Percentiles rank a stretch among this genome's conserved stretches.
Evolutionary conservation across 2,888 invertebrate species (phyloP).

Genomic region (Ellobium chinense): DNA sequence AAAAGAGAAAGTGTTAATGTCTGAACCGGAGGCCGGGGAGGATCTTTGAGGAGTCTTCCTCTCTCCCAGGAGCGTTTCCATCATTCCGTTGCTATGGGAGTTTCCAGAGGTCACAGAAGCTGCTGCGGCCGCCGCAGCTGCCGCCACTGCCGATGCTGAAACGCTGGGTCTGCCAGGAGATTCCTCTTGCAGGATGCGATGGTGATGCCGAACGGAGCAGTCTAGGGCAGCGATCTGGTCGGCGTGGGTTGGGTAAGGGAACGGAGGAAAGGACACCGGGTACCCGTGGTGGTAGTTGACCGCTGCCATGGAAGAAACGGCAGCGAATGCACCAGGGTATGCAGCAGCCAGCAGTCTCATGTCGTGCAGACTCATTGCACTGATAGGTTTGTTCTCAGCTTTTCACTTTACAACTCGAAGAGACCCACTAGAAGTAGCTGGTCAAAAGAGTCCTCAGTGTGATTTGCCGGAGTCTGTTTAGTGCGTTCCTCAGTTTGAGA

Average conservation of each 20-base stretch:
- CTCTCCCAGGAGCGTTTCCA: conserved; percentile 1
- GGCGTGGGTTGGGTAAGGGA: conserved; percentile 13
- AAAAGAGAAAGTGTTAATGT: conserved; percentile 19
- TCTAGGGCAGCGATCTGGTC: conserved; percentile 56
- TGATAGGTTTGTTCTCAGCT: neutral
- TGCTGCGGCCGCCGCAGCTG: neutral
- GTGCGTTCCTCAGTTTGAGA: too few relatives aligned
- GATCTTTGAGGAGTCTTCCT: conserved; percentile 3
- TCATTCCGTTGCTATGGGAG: neutral
- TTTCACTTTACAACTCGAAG: too few relatives aligned
- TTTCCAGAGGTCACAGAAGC: neutral
- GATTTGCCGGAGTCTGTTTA: too few relatives aligned
- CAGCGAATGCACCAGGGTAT: conserved; percentile 46
- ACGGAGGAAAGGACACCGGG: conserved; percentile 39
- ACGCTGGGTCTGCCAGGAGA: neutral
- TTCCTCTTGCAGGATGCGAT: conserved; percentile 38
- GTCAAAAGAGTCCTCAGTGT: too few relatives aligned
- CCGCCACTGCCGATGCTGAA: neutral
- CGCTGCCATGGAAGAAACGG: conserved; percentile 39
- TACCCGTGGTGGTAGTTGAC: conserved; percentile 21
- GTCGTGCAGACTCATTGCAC: conserved; percentile 39
- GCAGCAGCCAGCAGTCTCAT: conserved; percentile 50
- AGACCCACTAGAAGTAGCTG: too few relatives aligned
- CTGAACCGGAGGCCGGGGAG: neutral
- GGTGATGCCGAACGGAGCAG: conserved; percentile 50